Conservation (phyloP, 1,140 invertebrate genomes). For the Dendroctonus ponderosae region DNA sequence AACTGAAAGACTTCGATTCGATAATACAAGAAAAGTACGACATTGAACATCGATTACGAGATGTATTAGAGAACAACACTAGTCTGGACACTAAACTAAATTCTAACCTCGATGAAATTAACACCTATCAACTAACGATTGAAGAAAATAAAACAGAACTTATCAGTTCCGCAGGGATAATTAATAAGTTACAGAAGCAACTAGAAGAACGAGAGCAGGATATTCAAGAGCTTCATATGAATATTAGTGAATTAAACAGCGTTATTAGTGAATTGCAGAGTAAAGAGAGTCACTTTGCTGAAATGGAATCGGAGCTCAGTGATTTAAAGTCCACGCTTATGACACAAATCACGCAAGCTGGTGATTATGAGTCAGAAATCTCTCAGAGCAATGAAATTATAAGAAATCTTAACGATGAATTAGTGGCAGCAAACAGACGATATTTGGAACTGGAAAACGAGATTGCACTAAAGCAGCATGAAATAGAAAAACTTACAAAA, state of each 20-base stretch:
- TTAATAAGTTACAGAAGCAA: conserved; percentile 39
- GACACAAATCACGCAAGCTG: conserved; percentile 34
- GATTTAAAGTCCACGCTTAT: conserved; percentile 34
- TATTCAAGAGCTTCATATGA: conserved; percentile 39
- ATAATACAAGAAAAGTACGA: conserved; percentile 55
- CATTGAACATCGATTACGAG: conserved; percentile 45
- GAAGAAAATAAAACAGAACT: conserved; percentile 52
- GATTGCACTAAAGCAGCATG: conserved; percentile 29
- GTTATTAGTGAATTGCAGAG: conserved; percentile 40
- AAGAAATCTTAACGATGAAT: conserved; percentile 32
- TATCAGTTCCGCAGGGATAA: conserved; percentile 35
- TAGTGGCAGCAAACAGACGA: conserved; percentile 30
- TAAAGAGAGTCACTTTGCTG: conserved; percentile 38
- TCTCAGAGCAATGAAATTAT: conserved; percentile 36
- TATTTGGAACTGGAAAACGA: conserved; percentile 44
- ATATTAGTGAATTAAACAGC: conserved; percentile 39
- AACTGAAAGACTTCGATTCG: conserved; percentile 54
- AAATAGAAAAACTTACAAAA: conserved; percentile 41
- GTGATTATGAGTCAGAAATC: conserved; percentile 42
- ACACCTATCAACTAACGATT: conserved; percentile 47
- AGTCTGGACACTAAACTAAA: conserved; percentile 48
- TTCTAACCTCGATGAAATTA: conserved; percentile 50
- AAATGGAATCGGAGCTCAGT: conserved; percentile 35
- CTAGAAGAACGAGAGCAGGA: conserved; percentile 39
- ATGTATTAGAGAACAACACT: conserved; percentile 51